A percentile compares a stretch with the other conserved stretches of the same genome.
phyloP scores from a whole-genome alignment of 1,140 invertebrate genomes.

The Drosophila auraria region DNA sequence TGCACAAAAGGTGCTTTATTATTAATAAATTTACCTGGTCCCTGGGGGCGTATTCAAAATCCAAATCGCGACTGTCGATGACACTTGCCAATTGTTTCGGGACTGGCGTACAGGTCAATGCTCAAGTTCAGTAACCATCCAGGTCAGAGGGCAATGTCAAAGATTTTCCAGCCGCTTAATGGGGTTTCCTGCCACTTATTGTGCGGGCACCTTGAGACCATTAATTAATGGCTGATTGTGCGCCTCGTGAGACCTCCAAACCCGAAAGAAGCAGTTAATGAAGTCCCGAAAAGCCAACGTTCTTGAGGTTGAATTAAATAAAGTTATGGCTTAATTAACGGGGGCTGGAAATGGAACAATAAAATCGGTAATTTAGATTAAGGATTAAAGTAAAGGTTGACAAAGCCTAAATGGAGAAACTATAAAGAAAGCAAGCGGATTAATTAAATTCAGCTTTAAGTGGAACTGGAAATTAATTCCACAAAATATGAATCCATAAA shows the following conservation, averaged over 20 bases:
- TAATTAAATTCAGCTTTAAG: neutral
- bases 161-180: conserved; percentile 26
- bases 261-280: conserved; percentile 30
- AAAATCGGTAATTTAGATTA: neutral
- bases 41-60: neutral
- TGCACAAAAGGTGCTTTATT: conserved; percentile 75
- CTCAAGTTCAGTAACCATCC: conserved; percentile 28
- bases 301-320: conserved; percentile 23
- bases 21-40: conserved; percentile 58
- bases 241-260: conserved; percentile 46
- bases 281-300: conserved; percentile 13
- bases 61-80: conserved; percentile 49
- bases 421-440: too few relatives aligned
- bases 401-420: too few relatives aligned
- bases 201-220: conserved; percentile 53
- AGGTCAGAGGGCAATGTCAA: conserved; percentile 43
- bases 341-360: conserved; percentile 4
- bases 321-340: conserved; percentile 28
- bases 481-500: neutral
- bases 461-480: too few relatives aligned
- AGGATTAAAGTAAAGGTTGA: neutral
- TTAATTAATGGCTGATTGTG: conserved; percentile 69
- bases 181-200: conserved; percentile 35
- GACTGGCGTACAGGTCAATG: neutral
- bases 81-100: conserved; percentile 44